Percentiles rank a stretch among this genome's conserved stretches.
Conservation (phyloP, 2,888 invertebrate genomes). For the Polyploca ridens region DNA sequence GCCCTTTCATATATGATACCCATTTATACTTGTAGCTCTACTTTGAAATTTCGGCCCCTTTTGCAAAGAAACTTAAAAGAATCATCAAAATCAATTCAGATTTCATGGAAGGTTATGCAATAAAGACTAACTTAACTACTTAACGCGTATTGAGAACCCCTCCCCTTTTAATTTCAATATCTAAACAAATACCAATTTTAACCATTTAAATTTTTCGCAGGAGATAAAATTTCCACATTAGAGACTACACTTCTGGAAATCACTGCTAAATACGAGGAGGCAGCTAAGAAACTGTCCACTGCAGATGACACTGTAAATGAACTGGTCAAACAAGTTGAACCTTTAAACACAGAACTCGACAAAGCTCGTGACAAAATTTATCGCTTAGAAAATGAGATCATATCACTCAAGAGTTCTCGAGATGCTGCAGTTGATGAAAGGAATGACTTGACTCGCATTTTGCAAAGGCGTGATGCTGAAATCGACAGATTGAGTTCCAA, state of each 20-base stretch:
- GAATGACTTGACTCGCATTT: conserved; percentile 88
- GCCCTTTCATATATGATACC: too few species aligned
- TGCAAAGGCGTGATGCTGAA: conserved; percentile 89
- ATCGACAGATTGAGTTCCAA: conserved; percentile 89
- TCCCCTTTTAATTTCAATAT: too few species aligned
- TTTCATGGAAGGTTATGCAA: too few species aligned
- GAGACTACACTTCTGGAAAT: conserved; percentile 83
- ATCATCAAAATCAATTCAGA: too few species aligned
- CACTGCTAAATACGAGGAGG: conserved; percentile 86
- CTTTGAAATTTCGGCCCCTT: too few species aligned
- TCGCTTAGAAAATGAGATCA: conserved; percentile 87
- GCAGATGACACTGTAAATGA: conserved; percentile 86
- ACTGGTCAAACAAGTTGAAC: conserved; percentile 86
- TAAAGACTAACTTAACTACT: too few species aligned
- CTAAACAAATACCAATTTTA: background rate
- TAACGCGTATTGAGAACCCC: too few species aligned
- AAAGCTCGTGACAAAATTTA: conserved; percentile 86
- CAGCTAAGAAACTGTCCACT: conserved; percentile 85
- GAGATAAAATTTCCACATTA: conserved; percentile 81
- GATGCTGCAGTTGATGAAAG: conserved; percentile 90
- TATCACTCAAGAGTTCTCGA: conserved; percentile 87
- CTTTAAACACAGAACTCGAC: conserved; percentile 85
- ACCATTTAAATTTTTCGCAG: conserved; percentile 62
- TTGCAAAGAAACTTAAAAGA: too few species aligned
- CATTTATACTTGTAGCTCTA: too few species aligned